A percentile compares a stretch with the other conserved stretches of the same genome.
Evolutionary conservation across 1,140 invertebrate genomes (phyloP).

Genomic region (Drosophila chauvacae): DNA sequence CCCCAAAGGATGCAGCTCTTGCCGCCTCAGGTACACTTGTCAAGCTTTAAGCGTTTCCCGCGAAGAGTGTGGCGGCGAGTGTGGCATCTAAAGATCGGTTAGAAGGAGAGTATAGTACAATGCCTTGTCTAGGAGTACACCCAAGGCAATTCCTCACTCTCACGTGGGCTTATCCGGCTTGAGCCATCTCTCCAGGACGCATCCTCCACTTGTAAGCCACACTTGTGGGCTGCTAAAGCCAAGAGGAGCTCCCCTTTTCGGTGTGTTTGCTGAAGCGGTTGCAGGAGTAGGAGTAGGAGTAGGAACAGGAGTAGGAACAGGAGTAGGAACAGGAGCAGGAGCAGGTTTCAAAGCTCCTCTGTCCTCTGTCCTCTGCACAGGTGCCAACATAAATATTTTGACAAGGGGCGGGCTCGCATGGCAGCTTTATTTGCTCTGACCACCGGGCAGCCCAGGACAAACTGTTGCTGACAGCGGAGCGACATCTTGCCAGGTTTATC

Average conservation of each 20-base stretch:
- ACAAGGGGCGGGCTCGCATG: constrained; percentile 53
- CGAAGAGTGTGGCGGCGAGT: no score
- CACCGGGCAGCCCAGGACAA: background rate
- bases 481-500: constrained; percentile 77
- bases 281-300: background rate
- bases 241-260: constrained; percentile 8
- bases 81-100: background rate
- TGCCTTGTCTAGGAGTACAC: background rate
- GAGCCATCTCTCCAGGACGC: background rate
- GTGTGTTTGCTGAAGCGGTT: constrained; percentile 2
- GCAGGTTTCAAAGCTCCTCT: background rate
- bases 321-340: background rate
- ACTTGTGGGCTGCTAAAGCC: constrained; percentile 42
- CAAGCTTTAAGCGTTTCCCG: constrained; percentile 53
- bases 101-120: background rate
- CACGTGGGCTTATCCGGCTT: background rate
- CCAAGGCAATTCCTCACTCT: background rate
- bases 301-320: background rate
- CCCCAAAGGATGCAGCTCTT: constrained; percentile 5
- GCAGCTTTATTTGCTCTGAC: constrained; percentile 57
- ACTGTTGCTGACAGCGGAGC: constrained; percentile 39
- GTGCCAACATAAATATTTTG: constrained; percentile 80
- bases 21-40: constrained; percentile 51
- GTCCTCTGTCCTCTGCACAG: constrained; percentile 37
- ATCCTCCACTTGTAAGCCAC: background rate